Evolutionary conservation across 2,888 invertebrate species (phyloP), one percentile per base, ranked within the genome.

Genomic region (Drosophila neonasuta): DNA sequence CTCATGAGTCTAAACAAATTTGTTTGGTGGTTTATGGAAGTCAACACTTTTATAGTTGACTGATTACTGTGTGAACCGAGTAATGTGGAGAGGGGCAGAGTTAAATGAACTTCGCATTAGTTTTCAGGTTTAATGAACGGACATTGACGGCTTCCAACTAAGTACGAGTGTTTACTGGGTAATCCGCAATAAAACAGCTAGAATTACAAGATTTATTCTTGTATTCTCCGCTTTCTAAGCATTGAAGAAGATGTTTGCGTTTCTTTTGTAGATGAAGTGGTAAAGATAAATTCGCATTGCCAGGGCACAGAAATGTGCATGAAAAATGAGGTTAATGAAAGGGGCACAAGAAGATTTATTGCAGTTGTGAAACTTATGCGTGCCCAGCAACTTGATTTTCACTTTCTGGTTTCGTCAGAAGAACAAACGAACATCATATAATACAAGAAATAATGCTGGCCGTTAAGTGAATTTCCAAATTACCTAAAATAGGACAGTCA

Each of bases 331-430:
- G 80, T 80, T 80, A 80, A 83, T 80, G 78, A 80, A 86, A 70
- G 74, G 80, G 66, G 80, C 75, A 61, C 75, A 77, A 63, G 66
- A 78, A 84, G 86, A 82, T 82, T 82, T 86, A 86, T 86, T 79
- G 77, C 84, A 70, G 44, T 78, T 78, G 79, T 70, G 77, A 79
- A 78, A 68, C 68, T 63, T 74, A 74, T 70, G 70, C 77, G 72
- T 74, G 42, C 65, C 55, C 66, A 46, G 39, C 42, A 63, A 52
- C 63, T 65, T 45, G 66, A 68, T 69, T 86, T 82, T 82, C 86
- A 84, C 81, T 82, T 82, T 82, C 77, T 71, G 52, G 50, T 65
- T 57, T 73, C 32, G 45, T 29, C 57, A 49, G 20, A 30, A 72
- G 52, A 68, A 50, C 60, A 45, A 60, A 50, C 44, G 41, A 54